Percentiles rank a stretch among this genome's conserved stretches.
These are phyloP conservation scores for Athrips mouffetella DNA, from an alignment of 2,888 invertebrate genomes.

Conservation along the genomic window DNA sequence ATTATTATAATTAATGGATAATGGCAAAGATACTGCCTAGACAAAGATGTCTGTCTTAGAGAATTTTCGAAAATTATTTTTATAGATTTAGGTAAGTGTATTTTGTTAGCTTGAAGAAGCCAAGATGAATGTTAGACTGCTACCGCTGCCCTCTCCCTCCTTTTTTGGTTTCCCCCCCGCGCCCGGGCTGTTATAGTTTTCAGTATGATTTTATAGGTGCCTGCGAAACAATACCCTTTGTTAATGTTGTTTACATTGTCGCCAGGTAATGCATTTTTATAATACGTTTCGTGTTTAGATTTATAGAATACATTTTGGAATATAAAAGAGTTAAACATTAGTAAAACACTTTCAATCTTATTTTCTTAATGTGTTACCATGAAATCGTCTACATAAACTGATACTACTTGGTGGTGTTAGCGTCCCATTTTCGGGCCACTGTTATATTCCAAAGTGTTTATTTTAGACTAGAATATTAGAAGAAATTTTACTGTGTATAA, in stretches of 20 bases:
- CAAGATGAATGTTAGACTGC: constrained; percentile 78
- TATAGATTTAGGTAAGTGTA: constrained; percentile 76
- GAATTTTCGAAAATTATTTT: constrained; percentile 54
- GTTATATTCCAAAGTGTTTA: no score
- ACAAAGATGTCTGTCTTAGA: constrained; percentile 54
- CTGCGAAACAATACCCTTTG: constrained; percentile 74
- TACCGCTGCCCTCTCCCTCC: constrained; percentile 66
- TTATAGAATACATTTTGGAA: constrained; percentile 15
- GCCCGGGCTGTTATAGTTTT: constrained; percentile 75
- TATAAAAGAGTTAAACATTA: neutral
- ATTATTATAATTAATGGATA: constrained; percentile 25
- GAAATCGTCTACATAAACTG: no score
- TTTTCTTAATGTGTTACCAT: no score
- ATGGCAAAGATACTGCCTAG: constrained; percentile 68
- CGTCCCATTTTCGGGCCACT: no score
- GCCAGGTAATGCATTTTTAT: constrained; percentile 77
- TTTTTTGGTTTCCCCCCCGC: constrained; percentile 61
- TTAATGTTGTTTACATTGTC: constrained; percentile 79
- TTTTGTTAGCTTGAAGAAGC: constrained; percentile 77
- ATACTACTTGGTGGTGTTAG: no score
- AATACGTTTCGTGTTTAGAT: constrained; percentile 41
- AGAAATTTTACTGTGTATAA: no score
- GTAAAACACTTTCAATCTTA: no score
- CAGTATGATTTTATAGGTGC: constrained; percentile 76
- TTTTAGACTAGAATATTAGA: no score